Percentiles rank a stretch among this genome's conserved stretches.
These are phyloP conservation scores for Mesorhabditis belari DNA, from an alignment of 2,888 invertebrate genomes.

Conservation along the genomic window DNA sequence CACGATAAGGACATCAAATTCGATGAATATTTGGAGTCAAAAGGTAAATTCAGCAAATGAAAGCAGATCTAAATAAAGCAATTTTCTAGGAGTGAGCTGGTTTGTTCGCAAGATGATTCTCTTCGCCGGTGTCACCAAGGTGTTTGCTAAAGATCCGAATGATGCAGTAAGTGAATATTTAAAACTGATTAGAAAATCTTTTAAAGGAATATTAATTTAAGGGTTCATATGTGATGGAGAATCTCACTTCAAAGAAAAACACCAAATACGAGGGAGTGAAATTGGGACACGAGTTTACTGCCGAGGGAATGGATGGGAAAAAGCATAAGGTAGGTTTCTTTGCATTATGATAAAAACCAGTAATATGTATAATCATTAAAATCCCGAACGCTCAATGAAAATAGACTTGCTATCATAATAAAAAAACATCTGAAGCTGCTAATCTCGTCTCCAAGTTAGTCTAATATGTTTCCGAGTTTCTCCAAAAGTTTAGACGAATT, in stretches of 20 bases:
- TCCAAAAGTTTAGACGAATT: no score
- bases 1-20: constrained; percentile 49
- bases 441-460: neutral
- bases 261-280: constrained; percentile 37
- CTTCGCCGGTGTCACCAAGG: constrained; percentile 45
- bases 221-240: constrained; percentile 36
- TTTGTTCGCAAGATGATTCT: constrained; percentile 42
- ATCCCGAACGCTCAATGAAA: neutral
- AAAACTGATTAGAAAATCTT: neutral
- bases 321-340: constrained; percentile 37
- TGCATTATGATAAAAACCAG: no score
- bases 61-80: no score
- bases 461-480: neutral
- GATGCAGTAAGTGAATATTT: neutral
- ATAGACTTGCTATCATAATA: no score
- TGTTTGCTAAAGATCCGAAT: constrained; percentile 20
- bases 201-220: neutral
- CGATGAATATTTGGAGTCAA: constrained; percentile 49
- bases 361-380: no score
- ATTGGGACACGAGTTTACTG: constrained; percentile 45
- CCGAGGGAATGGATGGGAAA: constrained; percentile 44
- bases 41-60: constrained; percentile 14
- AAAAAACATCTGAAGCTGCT: no score
- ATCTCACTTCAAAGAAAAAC: constrained; percentile 43
- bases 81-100: constrained; percentile 29